Evolutionary conservation across 2,113 vertebrate species (phyloP).

Genomic region (Cottus gobio): DNA sequence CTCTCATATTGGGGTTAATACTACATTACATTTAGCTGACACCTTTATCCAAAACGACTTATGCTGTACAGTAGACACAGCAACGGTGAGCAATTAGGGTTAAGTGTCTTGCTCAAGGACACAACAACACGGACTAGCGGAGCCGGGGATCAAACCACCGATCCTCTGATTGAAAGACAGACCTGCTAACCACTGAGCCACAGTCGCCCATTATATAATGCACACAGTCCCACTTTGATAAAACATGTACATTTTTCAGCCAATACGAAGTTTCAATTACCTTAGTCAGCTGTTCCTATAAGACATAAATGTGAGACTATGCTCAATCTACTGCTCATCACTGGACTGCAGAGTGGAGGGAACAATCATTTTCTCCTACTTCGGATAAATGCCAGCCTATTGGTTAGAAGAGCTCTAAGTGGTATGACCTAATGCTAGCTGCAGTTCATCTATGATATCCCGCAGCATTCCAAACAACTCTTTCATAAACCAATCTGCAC

Average conservation of each 20-base stretch:
- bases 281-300: background rate
- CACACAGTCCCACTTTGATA: background rate
- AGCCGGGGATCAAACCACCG: too few relatives aligned
- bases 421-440: conserved; percentile 20
- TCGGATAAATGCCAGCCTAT: conserved; percentile 16
- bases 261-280: conserved; percentile 21
- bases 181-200: too few relatives aligned
- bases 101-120: too few relatives aligned
- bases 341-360: background rate
- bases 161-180: too few relatives aligned
- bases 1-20: background rate
- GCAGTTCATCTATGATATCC: conserved; percentile 21
- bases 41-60: too few relatives aligned
- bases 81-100: too few relatives aligned
- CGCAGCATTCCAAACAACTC: background rate
- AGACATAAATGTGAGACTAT: conserved; percentile 11
- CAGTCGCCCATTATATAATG: too few relatives aligned
- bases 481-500: conserved; percentile 11
- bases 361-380: conserved; percentile 18
- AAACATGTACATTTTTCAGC: conserved; percentile 7
- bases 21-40: too few relatives aligned
- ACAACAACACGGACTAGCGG: too few relatives aligned
- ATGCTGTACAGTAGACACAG: too few relatives aligned
- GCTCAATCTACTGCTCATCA: conserved; percentile 33
- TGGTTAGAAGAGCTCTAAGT: conserved; percentile 19